Conservation (phyloP, 2,888 invertebrate species). For the Noctua pronuba region DNA sequence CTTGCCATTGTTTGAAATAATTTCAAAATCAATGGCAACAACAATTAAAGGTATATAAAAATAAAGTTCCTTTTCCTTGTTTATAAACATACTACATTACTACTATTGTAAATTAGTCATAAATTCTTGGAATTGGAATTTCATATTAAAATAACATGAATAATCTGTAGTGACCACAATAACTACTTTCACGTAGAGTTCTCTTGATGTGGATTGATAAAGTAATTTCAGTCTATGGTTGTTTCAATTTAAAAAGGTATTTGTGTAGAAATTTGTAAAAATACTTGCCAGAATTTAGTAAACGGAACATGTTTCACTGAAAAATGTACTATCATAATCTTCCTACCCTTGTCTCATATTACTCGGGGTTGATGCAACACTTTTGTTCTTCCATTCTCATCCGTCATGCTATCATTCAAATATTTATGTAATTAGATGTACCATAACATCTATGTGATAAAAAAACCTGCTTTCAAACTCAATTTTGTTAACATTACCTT, state of each 20-base stretch:
- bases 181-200: no score
- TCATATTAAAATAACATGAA: background rate
- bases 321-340: background rate
- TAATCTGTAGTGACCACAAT: background rate
- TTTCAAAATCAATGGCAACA: background rate
- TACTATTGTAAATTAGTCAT: conserved; percentile 21
- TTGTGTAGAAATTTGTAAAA: background rate
- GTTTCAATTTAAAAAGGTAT: background rate
- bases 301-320: background rate
- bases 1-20: conserved; percentile 14
- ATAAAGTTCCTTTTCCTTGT: conserved; percentile 27
- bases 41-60: background rate
- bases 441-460: background rate
- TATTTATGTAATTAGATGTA: background rate
- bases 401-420: background rate
- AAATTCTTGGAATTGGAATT: conserved; percentile 10
- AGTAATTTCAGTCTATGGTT: background rate
- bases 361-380: background rate
- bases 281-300: background rate
- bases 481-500: no score
- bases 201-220: no score
- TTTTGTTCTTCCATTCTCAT: background rate
- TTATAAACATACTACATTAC: background rate
- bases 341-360: background rate
- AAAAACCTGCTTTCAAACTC: background rate